Evolutionary conservation across 1,140 invertebrate genomes (phyloP), one percentile per base, ranked within the genome.

Genomic region (Pantala flavescens): DNA sequence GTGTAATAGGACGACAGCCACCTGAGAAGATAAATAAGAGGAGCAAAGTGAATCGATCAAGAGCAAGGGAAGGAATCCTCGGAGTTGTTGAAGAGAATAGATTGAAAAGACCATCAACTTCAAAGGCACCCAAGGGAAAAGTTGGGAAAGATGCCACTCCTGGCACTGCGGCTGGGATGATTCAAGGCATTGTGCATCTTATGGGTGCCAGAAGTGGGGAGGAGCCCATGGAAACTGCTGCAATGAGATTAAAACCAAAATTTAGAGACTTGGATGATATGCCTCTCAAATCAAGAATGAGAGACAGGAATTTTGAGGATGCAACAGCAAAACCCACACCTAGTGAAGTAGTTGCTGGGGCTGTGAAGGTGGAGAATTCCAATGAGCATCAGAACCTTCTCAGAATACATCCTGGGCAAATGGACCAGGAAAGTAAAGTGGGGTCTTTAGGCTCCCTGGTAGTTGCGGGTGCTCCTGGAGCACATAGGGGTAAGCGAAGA

Each of bases 261-360:
- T 55, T 23, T 23, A 24, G 19, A 14, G 76, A 77, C 42, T 24
- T 77, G 21, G 76, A 77, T 55, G 75, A 77, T 71, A 75, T 77
- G 43, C 76, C 76, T 70, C 72, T 77, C 23, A 77, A 77, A 72
- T 55, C 75, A 43, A 72, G 76, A 23, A 75, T 76, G 24, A 14
- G 63, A 36, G 73, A 28, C 43, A 28, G 23, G 24, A 36, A 55
- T 11, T 23, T 70, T 21, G 49, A 63, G 3, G 49, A 63, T 23
- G 23, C 23, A 49, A 21, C 24, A 28, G 11, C 24, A 21, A 63
- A 63, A 14, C 3, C 16, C 1, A 21, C 2, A 1, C 28, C 28
- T 36, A 73, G 72, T 42, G 43, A 24, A 21, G 28, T 36, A 16
- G 42, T 24, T 28, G 72, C 72, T 73, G 42, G 72, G n/a, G 24